Percentiles rank a stretch among this genome's conserved stretches.
These are phyloP conservation scores for Stichodactyla mertensii DNA, from an alignment of 64 coral and sea anemone genomes.

Conservation along the genomic window DNA sequence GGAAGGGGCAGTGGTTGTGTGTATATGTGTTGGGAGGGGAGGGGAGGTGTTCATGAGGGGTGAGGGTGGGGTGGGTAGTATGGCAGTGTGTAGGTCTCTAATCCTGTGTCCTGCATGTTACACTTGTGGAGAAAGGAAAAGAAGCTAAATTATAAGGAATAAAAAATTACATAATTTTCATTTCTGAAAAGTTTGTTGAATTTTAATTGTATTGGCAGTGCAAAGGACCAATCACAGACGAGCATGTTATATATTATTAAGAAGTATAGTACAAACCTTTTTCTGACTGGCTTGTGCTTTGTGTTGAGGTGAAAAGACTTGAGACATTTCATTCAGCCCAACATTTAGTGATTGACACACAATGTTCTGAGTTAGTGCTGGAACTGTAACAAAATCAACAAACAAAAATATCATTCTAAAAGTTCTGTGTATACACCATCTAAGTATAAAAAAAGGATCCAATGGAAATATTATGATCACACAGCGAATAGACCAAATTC, in stretches of 20 bases:
- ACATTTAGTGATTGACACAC: slow-evolving; percentile 58
- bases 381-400: slow-evolving; percentile 18
- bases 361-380: slow-evolving; percentile 51
- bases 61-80: too few relatives aligned
- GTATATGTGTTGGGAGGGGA: not conserved
- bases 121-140: too few relatives aligned
- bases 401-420: not conserved
- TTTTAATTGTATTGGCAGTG: not conserved
- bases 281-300: slow-evolving; percentile 2
- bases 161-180: too few relatives aligned
- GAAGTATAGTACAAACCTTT: not conserved
- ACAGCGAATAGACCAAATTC: not conserved
- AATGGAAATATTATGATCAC: not conserved
- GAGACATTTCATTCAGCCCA: slow-evolving; percentile 35
- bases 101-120: too few relatives aligned
- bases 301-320: slow-evolving; percentile 35
- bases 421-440: too few relatives aligned
- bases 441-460: too few relatives aligned
- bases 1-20: not conserved
- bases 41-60: too few relatives aligned
- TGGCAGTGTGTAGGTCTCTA: too few relatives aligned
- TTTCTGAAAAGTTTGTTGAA: not conserved
- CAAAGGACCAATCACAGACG: not conserved
- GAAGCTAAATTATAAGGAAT: too few relatives aligned
- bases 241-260: not conserved